Conservation (phyloP, 2,888 invertebrate genomes). For the Scaptomyza parva region DNA sequence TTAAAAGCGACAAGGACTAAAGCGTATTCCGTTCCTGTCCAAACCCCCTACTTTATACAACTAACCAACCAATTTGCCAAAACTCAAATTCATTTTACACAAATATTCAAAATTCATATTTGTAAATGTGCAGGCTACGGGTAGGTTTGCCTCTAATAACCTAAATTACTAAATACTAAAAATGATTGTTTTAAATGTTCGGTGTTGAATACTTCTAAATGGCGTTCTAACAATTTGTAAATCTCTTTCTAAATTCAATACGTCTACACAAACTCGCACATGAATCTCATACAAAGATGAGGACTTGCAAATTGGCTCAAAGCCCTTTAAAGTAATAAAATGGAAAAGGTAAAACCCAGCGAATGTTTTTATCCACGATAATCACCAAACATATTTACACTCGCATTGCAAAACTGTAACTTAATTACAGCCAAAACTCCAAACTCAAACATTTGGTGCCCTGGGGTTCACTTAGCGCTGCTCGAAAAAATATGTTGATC, state of each 20-base stretch:
- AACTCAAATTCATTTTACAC: constrained; percentile 32
- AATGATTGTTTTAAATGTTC: constrained; percentile 9
- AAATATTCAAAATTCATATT: constrained; percentile 33
- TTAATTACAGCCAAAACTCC: neutral
- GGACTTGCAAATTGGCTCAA: constrained; percentile 81
- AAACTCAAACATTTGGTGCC: neutral
- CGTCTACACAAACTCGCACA: constrained; percentile 19
- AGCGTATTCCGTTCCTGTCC: constrained; percentile 83
- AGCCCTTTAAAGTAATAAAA: constrained; percentile 81
- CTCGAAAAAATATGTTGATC: too few species aligned
- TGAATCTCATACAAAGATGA: constrained; percentile 69
- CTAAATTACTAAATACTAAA: constrained; percentile 16
- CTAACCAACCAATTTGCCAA: constrained; percentile 17
- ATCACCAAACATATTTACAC: constrained; percentile 22
- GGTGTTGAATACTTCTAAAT: constrained; percentile 33
- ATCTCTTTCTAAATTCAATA: constrained; percentile 53
- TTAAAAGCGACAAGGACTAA: constrained; percentile 83
- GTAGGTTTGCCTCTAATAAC: constrained; percentile 58
- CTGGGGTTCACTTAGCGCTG: too few species aligned
- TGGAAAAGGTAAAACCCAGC: constrained; percentile 80
- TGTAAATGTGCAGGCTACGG: constrained; percentile 39
- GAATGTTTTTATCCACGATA: constrained; percentile 13
- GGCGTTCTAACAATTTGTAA: constrained; percentile 66
- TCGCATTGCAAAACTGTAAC: constrained; percentile 7
- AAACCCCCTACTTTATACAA: constrained; percentile 24